phyloP scores from a whole-genome alignment of 2,888 invertebrate species.

The Drosophila mettleri region DNA sequence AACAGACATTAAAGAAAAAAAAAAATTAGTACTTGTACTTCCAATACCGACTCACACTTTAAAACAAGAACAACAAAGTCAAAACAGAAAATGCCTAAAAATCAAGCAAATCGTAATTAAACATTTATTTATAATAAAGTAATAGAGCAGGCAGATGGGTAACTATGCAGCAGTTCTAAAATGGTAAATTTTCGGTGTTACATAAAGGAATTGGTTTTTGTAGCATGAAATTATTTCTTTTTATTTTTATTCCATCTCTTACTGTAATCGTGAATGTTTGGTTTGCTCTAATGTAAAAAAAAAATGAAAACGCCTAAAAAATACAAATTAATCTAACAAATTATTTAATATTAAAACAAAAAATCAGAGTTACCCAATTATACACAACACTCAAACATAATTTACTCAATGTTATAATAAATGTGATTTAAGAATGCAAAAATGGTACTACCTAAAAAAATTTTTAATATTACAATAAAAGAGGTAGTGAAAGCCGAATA shows the following conservation, averaged over 20 bases:
- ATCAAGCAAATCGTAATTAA: conserved; percentile 43
- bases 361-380: conserved; percentile 51
- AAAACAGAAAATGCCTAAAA: conserved; percentile 29
- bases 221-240: conserved; percentile 65
- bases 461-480: conserved; percentile 53
- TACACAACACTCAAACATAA: conserved; percentile 73
- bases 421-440: conserved; percentile 77
- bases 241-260: conserved; percentile 66
- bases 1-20: conserved; percentile 52
- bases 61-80: conserved; percentile 20
- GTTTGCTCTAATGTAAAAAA: conserved; percentile 60
- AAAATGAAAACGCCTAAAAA: conserved; percentile 47
- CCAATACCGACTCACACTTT: conserved; percentile 54
- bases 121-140: conserved; percentile 73
- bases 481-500: conserved; percentile 48
- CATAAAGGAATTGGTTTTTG: conserved; percentile 41
- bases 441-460: conserved; percentile 68
- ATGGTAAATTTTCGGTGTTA: conserved; percentile 10
- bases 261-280: conserved; percentile 64
- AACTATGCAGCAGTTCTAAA: conserved; percentile 11
- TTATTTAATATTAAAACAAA: conserved; percentile 42
- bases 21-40: conserved; percentile 70
- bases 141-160: conserved; percentile 41
- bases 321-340: conserved; percentile 55
- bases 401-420: conserved; percentile 80